Evolutionary conservation across 2,888 invertebrate species (phyloP), one percentile per base, ranked within the genome.

Genomic region (Callosobruchus maculatus): DNA sequence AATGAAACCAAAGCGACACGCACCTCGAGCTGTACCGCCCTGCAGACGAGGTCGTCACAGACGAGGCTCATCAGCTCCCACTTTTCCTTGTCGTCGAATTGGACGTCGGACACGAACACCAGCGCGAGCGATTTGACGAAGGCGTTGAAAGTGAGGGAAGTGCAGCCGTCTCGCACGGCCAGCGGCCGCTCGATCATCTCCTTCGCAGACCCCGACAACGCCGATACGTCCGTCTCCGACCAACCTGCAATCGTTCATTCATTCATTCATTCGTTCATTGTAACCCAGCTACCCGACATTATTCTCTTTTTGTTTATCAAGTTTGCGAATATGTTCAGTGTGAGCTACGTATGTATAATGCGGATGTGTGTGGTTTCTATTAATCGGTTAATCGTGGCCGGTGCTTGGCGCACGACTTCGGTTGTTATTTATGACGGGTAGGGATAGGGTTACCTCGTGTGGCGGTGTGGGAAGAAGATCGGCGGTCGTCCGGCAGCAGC

Each of bases 11-110:
- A 31, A 4, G 49, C n/a, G n/a, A 68, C 31, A 73, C 76, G 75
- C 79, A 86, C 86, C 78, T 87, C 84, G 26, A 81, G 80, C 79
- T 86, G 85, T 21, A 77, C 76, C 18, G 84, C 79, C 22, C 81
- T 83, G 21, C 87, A 72, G 2, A 83, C 82, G 49, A 88, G 80
- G 80, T 87, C 83, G 81, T 88, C 88, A 77, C 86, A 85, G 22
- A 82, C 86, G 9, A 90, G 79, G 78, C 87, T 88, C 0, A 88
- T 88, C 0, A 90, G 84, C 84, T 90, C 89, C 70, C 85, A 86
- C 74, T 86, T 85, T 79, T 89, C 88, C 4, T 80, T 82, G 20
- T 85, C 84, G 70, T 85, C 84, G 71, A 86, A 86, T 74, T 88
- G 87, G 66, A 87, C 81, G 78, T 90, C 89, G 20, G 88, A 87